Conservation (phyloP, 1,140 invertebrate species). For the Lineus longissimus region DNA sequence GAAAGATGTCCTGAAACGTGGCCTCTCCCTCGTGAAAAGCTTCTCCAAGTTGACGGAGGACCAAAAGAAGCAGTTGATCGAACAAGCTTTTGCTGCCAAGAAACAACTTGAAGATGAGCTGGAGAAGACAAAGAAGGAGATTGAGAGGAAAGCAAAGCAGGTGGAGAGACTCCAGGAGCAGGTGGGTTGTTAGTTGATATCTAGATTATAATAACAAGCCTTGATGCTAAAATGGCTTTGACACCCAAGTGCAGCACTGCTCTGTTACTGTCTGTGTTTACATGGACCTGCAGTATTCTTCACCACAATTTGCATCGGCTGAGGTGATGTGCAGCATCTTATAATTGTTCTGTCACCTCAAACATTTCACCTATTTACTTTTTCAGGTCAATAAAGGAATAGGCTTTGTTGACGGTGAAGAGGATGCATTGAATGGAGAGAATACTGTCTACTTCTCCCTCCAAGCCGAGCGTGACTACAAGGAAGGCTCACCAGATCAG, state of each 20-base stretch:
- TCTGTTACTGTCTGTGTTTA: too few species aligned
- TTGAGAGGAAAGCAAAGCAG: constrained; percentile 35
- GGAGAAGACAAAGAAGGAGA: constrained; percentile 34
- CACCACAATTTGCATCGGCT: too few species aligned
- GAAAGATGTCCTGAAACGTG: neutral
- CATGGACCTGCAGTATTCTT: too few species aligned
- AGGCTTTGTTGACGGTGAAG: constrained; percentile 37
- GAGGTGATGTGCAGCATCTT: too few species aligned
- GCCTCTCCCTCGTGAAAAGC: neutral
- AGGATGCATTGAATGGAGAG: constrained; percentile 31
- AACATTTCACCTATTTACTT: neutral
- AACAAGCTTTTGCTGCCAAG: constrained; percentile 37
- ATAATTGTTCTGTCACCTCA: too few species aligned
- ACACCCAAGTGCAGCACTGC: too few species aligned
- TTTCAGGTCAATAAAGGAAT: constrained; percentile 32
- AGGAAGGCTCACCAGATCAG: constrained; percentile 41
- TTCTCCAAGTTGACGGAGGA: constrained; percentile 36
- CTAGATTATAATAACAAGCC: too few species aligned
- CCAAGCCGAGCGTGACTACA: constrained; percentile 32
- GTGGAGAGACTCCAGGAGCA: constrained; percentile 33
- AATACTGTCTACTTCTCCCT: constrained; percentile 33
- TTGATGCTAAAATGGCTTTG: too few species aligned
- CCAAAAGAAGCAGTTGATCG: constrained; percentile 35
- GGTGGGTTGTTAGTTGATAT: constrained; percentile 21
- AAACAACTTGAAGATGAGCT: constrained; percentile 35